Evolutionary conservation across 1,140 invertebrate genomes (phyloP).

Genomic region (Dreissena polymorpha): DNA sequence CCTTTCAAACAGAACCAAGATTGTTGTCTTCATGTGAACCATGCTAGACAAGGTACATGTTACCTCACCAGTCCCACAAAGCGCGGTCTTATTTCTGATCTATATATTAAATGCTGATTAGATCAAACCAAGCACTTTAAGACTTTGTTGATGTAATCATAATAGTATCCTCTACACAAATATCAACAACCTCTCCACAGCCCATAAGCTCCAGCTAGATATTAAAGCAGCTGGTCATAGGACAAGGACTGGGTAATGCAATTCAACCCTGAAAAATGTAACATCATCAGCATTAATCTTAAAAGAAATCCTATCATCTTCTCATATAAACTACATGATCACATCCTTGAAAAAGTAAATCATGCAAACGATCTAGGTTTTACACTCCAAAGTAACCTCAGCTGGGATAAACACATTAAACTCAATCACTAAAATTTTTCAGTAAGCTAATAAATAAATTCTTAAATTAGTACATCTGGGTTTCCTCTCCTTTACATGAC

Average conservation of each 20-base stretch:
- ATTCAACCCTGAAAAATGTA: conserved; percentile 51
- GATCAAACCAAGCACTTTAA: too few species aligned
- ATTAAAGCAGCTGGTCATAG: conserved; percentile 40
- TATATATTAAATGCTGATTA: too few species aligned
- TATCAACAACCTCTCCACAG: conserved; percentile 34
- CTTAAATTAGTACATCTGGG: too few species aligned
- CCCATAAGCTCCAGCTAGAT: not conserved
- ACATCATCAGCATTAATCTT: conserved; percentile 9
- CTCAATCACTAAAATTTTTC: too few species aligned
- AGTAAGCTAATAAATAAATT: too few species aligned
- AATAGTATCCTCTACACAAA: not conserved
- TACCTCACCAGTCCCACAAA: too few species aligned
- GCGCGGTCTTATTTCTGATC: too few species aligned
- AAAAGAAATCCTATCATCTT: not conserved
- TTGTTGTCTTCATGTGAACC: too few species aligned
- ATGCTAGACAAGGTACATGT: too few species aligned
- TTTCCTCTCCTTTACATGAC: too few species aligned
- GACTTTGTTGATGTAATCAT: too few species aligned
- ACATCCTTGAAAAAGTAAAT: conserved; percentile 21
- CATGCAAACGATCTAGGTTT: conserved; percentile 30
- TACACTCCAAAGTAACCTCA: conserved; percentile 34
- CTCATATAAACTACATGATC: conserved; percentile 32
- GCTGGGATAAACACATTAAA: conserved; percentile 51
- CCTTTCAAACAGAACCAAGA: too few species aligned
- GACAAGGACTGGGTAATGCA: not conserved